These are phyloP conservation scores for Phortica magna DNA, from an alignment of 2,888 invertebrate species.

Conservation along the genomic window DNA sequence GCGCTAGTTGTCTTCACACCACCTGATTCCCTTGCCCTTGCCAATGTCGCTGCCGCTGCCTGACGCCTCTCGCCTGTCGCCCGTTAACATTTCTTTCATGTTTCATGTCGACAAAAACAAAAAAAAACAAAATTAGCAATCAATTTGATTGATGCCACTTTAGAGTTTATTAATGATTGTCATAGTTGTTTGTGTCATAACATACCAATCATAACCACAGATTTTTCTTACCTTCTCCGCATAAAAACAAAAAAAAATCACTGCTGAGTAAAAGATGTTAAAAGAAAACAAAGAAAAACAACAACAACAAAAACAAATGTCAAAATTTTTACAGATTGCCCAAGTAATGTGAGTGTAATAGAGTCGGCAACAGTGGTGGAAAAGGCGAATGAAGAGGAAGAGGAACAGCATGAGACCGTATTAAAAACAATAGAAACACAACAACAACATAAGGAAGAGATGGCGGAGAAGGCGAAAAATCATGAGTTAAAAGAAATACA, in stretches of 20 bases:
- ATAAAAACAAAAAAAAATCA: too few species aligned
- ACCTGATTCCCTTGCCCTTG: slow-evolving; percentile 17
- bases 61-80: too few species aligned
- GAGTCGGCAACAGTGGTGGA: slow-evolving; percentile 57
- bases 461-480: too few species aligned
- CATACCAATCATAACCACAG: too few species aligned
- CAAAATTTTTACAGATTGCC: slow-evolving; percentile 77
- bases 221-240: too few species aligned
- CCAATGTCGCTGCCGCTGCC: too few species aligned
- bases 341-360: slow-evolving; percentile 76
- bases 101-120: slow-evolving; percentile 17
- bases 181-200: too few species aligned
- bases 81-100: not conserved
- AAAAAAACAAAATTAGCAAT: slow-evolving; percentile 9
- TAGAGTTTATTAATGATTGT: too few species aligned
- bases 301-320: slow-evolving; percentile 46
- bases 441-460: not conserved
- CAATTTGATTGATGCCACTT: not conserved
- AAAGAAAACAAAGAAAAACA: slow-evolving; percentile 27
- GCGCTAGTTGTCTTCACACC: slow-evolving; percentile 27
- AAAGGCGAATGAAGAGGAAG: not conserved
- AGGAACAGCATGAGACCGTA: not conserved
- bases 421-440: not conserved
- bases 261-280: not conserved
- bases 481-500: not conserved